Conservation (phyloP, 2,888 invertebrate species). For the Lydus trimaculatus region DNA sequence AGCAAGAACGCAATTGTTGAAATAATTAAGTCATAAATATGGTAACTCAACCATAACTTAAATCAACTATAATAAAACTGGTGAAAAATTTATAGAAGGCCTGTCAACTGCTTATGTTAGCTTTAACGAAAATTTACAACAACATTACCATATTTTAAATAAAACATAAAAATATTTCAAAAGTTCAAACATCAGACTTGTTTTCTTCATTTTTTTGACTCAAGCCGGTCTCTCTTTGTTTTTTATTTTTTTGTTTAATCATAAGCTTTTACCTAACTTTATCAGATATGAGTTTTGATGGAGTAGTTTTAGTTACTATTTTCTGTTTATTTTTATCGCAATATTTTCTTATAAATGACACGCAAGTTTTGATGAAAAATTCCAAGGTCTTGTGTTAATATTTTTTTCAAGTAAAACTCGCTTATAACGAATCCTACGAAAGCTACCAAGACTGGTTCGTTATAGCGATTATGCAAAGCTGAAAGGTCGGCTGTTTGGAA, state of each 20-base stretch:
- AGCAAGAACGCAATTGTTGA: neutral
- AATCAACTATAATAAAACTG: neutral
- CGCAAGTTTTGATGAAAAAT: neutral
- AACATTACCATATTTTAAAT: neutral
- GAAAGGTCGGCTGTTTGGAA: no score
- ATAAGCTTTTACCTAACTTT: neutral
- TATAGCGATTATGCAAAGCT: no score
- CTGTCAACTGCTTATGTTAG: constrained; percentile 1
- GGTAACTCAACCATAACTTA: neutral
- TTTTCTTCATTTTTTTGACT: neutral
- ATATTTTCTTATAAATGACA: neutral
- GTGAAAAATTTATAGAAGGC: constrained; percentile 1
- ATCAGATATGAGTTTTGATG: neutral
- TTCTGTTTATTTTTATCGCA: neutral
- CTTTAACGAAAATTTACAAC: neutral
- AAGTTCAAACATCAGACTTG: constrained; percentile 1
- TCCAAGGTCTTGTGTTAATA: neutral
- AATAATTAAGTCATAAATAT: constrained; percentile 3
- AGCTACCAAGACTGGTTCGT: no score
- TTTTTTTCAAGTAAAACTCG: neutral
- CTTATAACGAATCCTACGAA: no score
- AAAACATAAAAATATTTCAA: neutral
- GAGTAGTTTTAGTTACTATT: neutral
- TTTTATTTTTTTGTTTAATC: neutral
- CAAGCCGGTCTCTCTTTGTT: neutral